These are phyloP conservation scores for Corbicula japonica DNA, from an alignment of 2,888 invertebrate species.

Conservation along the genomic window DNA sequence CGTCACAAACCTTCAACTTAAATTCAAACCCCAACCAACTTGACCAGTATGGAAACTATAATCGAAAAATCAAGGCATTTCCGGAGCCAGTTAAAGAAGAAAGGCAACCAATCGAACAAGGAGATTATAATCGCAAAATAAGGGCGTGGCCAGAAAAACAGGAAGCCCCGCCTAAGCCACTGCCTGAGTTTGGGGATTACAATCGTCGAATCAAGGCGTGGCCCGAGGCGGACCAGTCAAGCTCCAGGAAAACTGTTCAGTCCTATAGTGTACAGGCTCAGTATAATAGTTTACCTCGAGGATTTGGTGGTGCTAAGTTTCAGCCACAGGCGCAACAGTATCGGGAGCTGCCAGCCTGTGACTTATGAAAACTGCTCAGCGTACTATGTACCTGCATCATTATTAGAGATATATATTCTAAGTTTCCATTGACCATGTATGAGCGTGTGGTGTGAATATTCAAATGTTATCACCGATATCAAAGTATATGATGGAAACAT, in stretches of 20 bases:
- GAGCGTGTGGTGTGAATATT: no score
- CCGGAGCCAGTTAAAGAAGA: conserved; percentile 26
- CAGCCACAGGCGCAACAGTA: no score
- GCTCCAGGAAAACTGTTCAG: conserved; percentile 17
- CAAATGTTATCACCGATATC: no score
- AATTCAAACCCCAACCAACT: conserved; percentile 21
- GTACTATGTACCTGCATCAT: no score
- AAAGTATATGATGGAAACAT: no score
- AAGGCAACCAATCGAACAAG: conserved; percentile 48
- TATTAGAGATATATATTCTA: no score
- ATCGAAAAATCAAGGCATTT: conserved; percentile 33
- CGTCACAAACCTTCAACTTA: conserved; percentile 35
- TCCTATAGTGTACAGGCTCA: conserved; percentile 51
- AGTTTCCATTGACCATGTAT: no score
- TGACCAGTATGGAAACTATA: conserved; percentile 44
- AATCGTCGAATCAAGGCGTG: conserved; percentile 78
- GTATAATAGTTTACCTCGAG: conserved; percentile 59
- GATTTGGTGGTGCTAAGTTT: conserved; percentile 37
- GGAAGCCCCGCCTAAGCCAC: conserved; percentile 1
- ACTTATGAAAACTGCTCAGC: no score
- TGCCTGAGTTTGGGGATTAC: conserved; percentile 69
- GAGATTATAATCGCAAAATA: conserved; percentile 77
- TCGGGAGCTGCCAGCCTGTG: no score
- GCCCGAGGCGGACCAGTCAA: conserved; percentile 49
- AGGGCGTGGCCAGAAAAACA: conserved; percentile 71